Percentiles rank a stretch among this genome's conserved stretches.
phyloP scores from a whole-genome alignment of 92 coral and sea anemone species.

The Chrysogorgia sp. region DNA sequence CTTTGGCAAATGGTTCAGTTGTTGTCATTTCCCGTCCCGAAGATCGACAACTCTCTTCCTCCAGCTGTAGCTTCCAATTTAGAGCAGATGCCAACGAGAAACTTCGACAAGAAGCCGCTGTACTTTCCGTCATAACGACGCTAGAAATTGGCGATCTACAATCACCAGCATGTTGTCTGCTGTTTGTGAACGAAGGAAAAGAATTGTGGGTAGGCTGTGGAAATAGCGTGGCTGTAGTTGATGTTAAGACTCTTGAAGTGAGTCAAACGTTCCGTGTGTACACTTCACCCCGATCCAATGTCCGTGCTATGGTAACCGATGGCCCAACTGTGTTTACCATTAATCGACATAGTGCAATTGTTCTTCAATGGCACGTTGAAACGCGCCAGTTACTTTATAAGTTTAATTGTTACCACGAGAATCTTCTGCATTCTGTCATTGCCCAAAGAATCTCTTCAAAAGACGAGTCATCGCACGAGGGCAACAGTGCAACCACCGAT shows the following conservation, averaged over 20 bases:
- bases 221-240: constrained; percentile 72
- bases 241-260: constrained; percentile 62
- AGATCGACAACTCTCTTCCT: constrained; percentile 46
- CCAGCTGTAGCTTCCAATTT: constrained; percentile 61
- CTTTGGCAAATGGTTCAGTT: constrained; percentile 88
- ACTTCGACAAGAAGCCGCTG: constrained; percentile 63
- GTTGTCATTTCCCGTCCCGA: constrained; percentile 68
- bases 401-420: constrained; percentile 72
- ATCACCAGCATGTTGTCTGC: constrained; percentile 86
- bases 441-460: constrained; percentile 34
- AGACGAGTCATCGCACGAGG: neutral
- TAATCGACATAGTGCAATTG: constrained; percentile 79
- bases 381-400: constrained; percentile 77
- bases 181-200: constrained; percentile 62
- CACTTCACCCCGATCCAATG: constrained; percentile 76
- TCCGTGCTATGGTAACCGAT: constrained; percentile 84
- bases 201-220: constrained; percentile 98
- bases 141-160: constrained; percentile 83
- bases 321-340: constrained; percentile 84
- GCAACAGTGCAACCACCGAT: neutral
- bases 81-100: constrained; percentile 69
- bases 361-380: constrained; percentile 80
- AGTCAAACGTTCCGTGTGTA: constrained; percentile 83
- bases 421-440: constrained; percentile 65
- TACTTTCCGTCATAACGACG: constrained; percentile 66